A percentile compares a stretch with the other conserved stretches of the same genome.
These are phyloP conservation scores for Ashinkailepas kermadecensis DNA, from an alignment of 2,888 invertebrate species.

Conservation along the genomic window DNA sequence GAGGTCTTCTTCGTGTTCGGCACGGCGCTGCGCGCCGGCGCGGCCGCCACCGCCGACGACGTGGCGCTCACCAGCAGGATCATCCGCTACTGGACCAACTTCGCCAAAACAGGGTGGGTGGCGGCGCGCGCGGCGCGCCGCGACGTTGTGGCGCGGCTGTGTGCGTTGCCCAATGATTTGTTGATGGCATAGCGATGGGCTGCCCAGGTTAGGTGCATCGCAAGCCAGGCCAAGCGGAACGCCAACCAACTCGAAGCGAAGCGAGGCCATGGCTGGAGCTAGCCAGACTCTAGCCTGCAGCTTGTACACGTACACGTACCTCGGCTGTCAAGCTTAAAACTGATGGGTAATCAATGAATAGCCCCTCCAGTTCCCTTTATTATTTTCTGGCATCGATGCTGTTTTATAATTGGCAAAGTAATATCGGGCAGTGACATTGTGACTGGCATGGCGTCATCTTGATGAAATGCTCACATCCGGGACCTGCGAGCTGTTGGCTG, in stretches of 20 bases:
- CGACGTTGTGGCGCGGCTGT: neutral
- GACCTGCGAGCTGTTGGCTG: no score
- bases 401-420: no score
- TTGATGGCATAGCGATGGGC: neutral
- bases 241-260: neutral
- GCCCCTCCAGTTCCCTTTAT: no score
- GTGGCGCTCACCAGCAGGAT: constrained; percentile 73
- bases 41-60: constrained; percentile 57
- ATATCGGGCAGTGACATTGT: no score
- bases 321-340: no score
- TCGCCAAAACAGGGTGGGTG: constrained; percentile 81
- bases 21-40: constrained; percentile 77
- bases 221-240: neutral
- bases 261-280: neutral
- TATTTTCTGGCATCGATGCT: no score
- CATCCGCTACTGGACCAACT: constrained; percentile 94
- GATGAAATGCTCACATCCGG: no score
- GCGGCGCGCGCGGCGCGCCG: no score
- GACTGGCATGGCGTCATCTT: no score
- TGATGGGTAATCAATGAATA: no score
- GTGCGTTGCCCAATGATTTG: neutral
- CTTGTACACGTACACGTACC: no score
- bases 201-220: neutral
- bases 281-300: no score
- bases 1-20: constrained; percentile 92